Percentiles rank a stretch among this genome's conserved stretches.
phyloP scores from a whole-genome alignment of 2,797 vertebrate genomes.

The Melanotaenia trifasciata region DNA sequence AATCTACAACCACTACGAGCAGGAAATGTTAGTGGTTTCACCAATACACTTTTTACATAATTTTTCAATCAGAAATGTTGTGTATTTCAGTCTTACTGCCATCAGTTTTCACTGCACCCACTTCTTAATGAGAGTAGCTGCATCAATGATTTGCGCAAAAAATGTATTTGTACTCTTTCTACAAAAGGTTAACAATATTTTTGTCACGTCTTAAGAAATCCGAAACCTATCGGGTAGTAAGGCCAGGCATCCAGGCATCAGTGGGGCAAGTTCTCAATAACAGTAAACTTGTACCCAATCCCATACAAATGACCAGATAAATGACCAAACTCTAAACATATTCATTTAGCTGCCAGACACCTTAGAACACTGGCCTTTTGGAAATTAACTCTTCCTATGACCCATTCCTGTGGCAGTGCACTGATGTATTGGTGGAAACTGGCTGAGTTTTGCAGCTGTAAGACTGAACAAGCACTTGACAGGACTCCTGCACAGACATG shows the following conservation, averaged over 20 bases:
- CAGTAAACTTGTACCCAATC: neutral
- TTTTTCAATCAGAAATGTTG: too few species aligned
- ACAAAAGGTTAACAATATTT: neutral
- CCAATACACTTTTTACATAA: neutral
- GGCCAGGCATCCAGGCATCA: too few species aligned
- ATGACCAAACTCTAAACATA: neutral
- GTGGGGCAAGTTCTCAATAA: neutral
- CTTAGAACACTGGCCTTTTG: constrained; percentile 39
- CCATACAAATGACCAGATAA: neutral
- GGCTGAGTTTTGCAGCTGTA: constrained; percentile 9
- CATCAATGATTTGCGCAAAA: too few species aligned
- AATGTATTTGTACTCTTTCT: neutral
- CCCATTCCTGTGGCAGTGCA: constrained; percentile 40
- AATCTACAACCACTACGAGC: neutral
- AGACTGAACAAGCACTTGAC: constrained; percentile 36
- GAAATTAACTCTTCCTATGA: constrained; percentile 34
- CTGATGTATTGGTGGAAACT: constrained; percentile 37
- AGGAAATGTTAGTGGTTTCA: constrained; percentile 2
- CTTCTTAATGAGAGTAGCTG: too few species aligned
- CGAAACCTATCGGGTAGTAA: too few species aligned
- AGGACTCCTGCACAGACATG: constrained; percentile 41
- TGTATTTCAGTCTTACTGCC: too few species aligned
- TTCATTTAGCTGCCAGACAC: neutral
- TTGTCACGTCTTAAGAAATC: neutral
- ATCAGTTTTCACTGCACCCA: too few species aligned